Base-by-base conservation (phyloP, 1,140 invertebrate genomes). In the Sycobia sp. region DNA sequence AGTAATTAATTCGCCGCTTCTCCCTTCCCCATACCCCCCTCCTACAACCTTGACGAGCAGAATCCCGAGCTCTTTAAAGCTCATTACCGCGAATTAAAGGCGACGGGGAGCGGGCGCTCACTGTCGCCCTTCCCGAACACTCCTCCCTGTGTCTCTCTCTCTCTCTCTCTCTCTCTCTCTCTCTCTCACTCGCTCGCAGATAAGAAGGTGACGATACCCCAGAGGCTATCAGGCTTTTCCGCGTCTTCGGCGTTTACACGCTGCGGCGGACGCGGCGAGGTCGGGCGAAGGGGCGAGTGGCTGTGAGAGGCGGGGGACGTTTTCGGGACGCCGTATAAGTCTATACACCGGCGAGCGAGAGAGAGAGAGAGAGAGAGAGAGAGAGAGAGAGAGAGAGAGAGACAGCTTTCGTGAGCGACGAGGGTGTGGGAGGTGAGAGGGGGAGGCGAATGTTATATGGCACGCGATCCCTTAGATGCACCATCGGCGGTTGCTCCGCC, bases 381-480 rank as follows among this genome's bases (percentile, higher is more conserved):
- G 11, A 13, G 10, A 44, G 16, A 18, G n/a, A 13, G 50, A 53
- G n/a, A n/a, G n/a, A n/a, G n/a, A n/a, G n/a, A n/a, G n/a, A n/a
- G n/a, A n/a, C n/a, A n/a, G n/a, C n/a, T n/a, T n/a, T n/a, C n/a
- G n/a, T n/a, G n/a, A n/a, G n/a, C n/a, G n/a, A n/a, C n/a, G n/a
- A n/a, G n/a, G n/a, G n/a, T n/a, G n/a, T n/a, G n/a, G n/a, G n/a
- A n/a, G n/a, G n/a, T n/a, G n/a, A n/a, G n/a, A n/a, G n/a, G n/a
- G n/a, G 8, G 7, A 0, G 18, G 27, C 11, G 27, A 56, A 56
- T 44, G 54, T 0, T 27, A 43, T 16, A 38, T 20, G 53, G 38
- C 53, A 55, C 53, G 53, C 53, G 38, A 55, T 55, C 1, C 14
- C 22, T 3, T 51, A 20, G 49, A 51, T 36, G 29, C 46, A 32